Conservation (phyloP, 2,888 invertebrate species). For the Stegana nigrithorax region DNA sequence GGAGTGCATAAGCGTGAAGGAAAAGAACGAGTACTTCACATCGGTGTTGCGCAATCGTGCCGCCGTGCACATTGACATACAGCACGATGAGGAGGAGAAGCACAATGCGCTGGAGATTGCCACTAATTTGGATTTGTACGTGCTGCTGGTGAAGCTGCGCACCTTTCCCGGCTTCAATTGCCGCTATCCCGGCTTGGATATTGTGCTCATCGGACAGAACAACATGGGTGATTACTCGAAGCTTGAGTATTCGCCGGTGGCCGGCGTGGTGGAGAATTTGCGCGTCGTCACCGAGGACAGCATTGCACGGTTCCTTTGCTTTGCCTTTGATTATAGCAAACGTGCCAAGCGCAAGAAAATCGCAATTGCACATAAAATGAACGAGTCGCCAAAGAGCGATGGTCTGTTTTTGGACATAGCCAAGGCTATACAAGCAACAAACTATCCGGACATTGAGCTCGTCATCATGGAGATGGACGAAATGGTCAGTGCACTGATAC, state of each 20-base stretch:
- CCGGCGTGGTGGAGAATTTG: constrained; percentile 59
- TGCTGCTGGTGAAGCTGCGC: constrained; percentile 44
- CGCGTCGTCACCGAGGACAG: constrained; percentile 36
- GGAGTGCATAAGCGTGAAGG: constrained; percentile 40
- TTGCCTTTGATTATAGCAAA: constrained; percentile 43
- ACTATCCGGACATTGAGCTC: constrained; percentile 37
- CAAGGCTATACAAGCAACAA: constrained; percentile 20
- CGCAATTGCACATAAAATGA: constrained; percentile 49
- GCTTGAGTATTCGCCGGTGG: constrained; percentile 58
- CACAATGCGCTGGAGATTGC: constrained; percentile 41
- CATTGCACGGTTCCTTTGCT: constrained; percentile 41
- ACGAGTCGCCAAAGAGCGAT: constrained; percentile 52
- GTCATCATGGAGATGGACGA: constrained; percentile 45
- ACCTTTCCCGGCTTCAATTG: constrained; percentile 51
- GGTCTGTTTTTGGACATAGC: constrained; percentile 44
- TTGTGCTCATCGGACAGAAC: constrained; percentile 54
- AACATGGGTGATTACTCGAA: constrained; percentile 55
- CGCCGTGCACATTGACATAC: constrained; percentile 50
- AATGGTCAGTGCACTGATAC: constrained; percentile 39
- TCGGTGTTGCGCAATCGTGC: constrained; percentile 53
- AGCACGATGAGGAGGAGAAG: constrained; percentile 42
- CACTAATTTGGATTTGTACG: constrained; percentile 47
- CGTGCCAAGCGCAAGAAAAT: constrained; percentile 41
- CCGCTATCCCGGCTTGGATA: constrained; percentile 42
- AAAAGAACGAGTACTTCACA: constrained; percentile 41